Percentiles rank a stretch among this genome's conserved stretches.
phyloP scores from a whole-genome alignment of 2,888 invertebrate genomes.

The Nineta flava region DNA sequence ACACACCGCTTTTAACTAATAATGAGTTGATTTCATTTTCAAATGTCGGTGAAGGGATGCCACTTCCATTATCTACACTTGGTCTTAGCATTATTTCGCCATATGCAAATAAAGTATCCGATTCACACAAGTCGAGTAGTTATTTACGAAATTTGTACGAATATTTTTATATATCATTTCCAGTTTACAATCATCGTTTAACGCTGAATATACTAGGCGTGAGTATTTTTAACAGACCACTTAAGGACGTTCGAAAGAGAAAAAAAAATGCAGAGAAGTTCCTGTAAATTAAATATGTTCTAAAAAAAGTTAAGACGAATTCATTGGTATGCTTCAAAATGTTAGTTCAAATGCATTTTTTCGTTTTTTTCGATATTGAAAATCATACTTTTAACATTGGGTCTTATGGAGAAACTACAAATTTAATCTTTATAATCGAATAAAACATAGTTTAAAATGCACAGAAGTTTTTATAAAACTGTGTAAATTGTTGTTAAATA shows the following conservation, averaged over 20 bases:
- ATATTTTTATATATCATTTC: neutral
- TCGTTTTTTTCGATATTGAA: too few relatives aligned
- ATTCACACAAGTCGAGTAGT: neutral
- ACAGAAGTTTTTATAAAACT: too few relatives aligned
- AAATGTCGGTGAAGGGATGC: slow-evolving; percentile 57
- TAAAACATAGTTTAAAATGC: too few relatives aligned
- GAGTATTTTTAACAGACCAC: slow-evolving; percentile 9
- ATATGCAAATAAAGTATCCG: neutral
- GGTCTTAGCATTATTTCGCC: neutral
- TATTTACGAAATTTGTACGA: neutral
- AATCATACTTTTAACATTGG: too few relatives aligned
- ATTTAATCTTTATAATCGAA: too few relatives aligned
- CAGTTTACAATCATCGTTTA: slow-evolving; percentile 10
- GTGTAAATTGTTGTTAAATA: too few relatives aligned
- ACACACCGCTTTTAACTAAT: slow-evolving; percentile 45
- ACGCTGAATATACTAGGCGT: slow-evolving; percentile 23
- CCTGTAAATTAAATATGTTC: too few relatives aligned
- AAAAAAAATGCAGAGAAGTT: slow-evolving; percentile 16
- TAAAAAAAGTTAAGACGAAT: too few relatives aligned
- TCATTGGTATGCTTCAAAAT: too few relatives aligned
- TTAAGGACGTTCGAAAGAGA: slow-evolving; percentile 36
- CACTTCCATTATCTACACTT: slow-evolving; percentile 23
- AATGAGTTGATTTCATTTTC: slow-evolving; percentile 51
- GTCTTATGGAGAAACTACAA: too few relatives aligned
- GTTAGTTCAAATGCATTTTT: too few relatives aligned